Conservation (phyloP, 2,113 vertebrate species). For the Trogon melanurus region DNA sequence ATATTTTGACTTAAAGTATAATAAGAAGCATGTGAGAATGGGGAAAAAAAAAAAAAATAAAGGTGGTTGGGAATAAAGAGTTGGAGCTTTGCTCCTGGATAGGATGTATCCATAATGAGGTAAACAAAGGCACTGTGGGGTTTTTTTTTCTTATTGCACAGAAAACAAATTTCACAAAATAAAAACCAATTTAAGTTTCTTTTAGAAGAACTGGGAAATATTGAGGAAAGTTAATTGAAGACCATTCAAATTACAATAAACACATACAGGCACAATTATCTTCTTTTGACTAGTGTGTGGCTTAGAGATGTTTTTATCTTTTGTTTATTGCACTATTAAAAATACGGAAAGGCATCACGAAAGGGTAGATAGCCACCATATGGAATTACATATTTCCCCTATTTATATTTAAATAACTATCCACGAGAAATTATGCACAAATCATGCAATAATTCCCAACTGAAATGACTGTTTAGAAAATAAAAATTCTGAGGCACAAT, state of each 20-base stretch:
- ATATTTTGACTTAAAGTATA: slow-evolving; percentile 18
- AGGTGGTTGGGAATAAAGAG: slow-evolving; percentile 22
- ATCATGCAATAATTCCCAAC: slow-evolving; percentile 79
- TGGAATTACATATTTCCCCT: slow-evolving; percentile 76
- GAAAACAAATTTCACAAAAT: slow-evolving; percentile 77
- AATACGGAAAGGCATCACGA: slow-evolving; percentile 72
- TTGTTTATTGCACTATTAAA: slow-evolving; percentile 80
- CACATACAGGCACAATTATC: slow-evolving; percentile 76
- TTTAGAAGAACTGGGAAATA: slow-evolving; percentile 78
- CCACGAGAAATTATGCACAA: slow-evolving; percentile 81
- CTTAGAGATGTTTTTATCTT: slow-evolving; percentile 79
- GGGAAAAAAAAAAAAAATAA: background rate
- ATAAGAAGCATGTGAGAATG: slow-evolving; percentile 13
- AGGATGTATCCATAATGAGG: slow-evolving; percentile 72
- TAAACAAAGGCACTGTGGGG: slow-evolving; percentile 63
- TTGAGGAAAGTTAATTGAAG: slow-evolving; percentile 82
- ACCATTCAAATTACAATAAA: slow-evolving; percentile 79
- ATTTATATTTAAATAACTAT: slow-evolving; percentile 87
- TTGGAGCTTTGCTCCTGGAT: slow-evolving; percentile 34
- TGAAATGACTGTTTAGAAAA: slow-evolving; percentile 82
- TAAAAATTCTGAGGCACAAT: slow-evolving; percentile 72
- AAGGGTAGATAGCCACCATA: slow-evolving; percentile 73
- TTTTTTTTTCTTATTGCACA: slow-evolving; percentile 44
- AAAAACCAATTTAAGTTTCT: slow-evolving; percentile 81
- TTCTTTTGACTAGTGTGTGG: slow-evolving; percentile 75